phyloP scores from a whole-genome alignment of 30 jellyfish, hydroid and myxozoan genomes.

The Aurelia coerulea region DNA sequence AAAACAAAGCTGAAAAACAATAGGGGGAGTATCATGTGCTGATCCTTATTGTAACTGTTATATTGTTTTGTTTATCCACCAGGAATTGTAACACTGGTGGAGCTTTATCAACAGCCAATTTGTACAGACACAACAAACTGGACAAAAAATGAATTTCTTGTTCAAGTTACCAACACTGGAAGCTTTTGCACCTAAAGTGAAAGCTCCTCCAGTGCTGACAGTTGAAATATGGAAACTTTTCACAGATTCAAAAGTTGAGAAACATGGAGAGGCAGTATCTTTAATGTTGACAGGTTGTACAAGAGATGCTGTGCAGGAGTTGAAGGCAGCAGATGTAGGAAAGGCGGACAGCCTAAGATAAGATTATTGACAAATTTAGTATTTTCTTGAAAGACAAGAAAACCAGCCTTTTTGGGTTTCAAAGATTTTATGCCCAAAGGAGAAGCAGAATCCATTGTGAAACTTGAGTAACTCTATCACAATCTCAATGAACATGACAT shows the following conservation, averaged over 20 bases:
- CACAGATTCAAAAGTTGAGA: background rate
- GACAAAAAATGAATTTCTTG: too few relatives aligned
- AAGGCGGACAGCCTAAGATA: background rate
- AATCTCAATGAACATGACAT: background rate
- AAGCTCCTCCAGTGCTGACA: too few relatives aligned
- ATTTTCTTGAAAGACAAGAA: background rate
- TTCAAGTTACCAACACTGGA: too few relatives aligned
- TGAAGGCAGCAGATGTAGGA: background rate
- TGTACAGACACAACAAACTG: too few relatives aligned
- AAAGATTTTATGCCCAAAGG: background rate
- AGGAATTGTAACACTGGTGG: too few relatives aligned
- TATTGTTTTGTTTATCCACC: too few relatives aligned
- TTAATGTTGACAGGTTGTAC: background rate
- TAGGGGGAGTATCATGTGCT: too few relatives aligned
- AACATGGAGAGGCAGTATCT: background rate
- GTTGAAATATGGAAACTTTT: background rate
- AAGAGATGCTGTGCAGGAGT: background rate
- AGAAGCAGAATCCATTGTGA: background rate
- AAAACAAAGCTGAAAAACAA: too few relatives aligned
- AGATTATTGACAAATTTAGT: background rate
- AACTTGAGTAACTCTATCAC: background rate
- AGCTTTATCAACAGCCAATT: too few relatives aligned
- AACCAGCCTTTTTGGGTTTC: background rate
- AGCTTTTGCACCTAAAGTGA: too few relatives aligned
- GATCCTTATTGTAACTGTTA: too few relatives aligned